phyloP scores from a whole-genome alignment of 1,140 invertebrate genomes.

The Drosophila jambulina region DNA sequence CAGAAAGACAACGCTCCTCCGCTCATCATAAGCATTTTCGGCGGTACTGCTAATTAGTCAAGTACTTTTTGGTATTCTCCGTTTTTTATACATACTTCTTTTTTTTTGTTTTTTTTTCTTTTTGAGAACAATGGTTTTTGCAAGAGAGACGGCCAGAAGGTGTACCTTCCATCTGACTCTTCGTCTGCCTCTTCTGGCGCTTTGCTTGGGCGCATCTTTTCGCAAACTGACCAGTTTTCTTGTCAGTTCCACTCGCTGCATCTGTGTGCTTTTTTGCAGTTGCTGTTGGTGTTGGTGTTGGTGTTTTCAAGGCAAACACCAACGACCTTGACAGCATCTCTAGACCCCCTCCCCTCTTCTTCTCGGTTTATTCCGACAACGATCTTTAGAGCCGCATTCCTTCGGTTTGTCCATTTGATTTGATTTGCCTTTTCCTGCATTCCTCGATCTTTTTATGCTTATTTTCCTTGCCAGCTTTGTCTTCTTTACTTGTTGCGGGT shows the following conservation, averaged over 20 bases:
- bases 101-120: not conserved
- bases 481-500: conserved; percentile 20
- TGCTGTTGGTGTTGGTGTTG: conserved; percentile 34
- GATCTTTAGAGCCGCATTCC: conserved; percentile 58
- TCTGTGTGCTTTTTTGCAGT: conserved; percentile 26
- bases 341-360: not conserved
- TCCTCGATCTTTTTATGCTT: conserved; percentile 16
- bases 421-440: conserved; percentile 61
- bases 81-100: not conserved
- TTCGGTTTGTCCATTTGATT: conserved; percentile 60
- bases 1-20: not conserved
- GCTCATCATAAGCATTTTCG: conserved; percentile 24
- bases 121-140: conserved; percentile 29
- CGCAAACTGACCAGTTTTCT: conserved; percentile 49
- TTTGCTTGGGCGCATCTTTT: conserved; percentile 41
- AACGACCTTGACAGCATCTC: conserved; percentile 51
- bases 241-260: conserved; percentile 38
- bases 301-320: conserved; percentile 40
- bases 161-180: conserved; percentile 13
- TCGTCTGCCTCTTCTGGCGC: conserved; percentile 10
- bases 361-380: not conserved
- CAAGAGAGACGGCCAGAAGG: not conserved
- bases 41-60: conserved; percentile 53
- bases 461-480: conserved; percentile 11
- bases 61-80: conserved; percentile 35